Conservation (phyloP, 2,113 vertebrate genomes). For the Dicrurus megarhynchus region DNA sequence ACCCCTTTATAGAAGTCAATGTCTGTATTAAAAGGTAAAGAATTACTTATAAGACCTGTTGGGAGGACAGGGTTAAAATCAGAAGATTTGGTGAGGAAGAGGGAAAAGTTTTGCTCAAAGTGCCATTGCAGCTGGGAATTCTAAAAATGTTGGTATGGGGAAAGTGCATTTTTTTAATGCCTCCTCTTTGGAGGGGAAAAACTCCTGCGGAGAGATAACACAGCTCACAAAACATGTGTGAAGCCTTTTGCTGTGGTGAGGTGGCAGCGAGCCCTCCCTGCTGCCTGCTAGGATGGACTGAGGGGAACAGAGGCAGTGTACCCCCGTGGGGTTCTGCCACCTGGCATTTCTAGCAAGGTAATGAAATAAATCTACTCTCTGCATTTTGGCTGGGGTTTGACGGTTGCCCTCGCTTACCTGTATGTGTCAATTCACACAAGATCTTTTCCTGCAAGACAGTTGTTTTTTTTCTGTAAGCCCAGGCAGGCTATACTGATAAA, state of each 20-base stretch:
- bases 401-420: neutral
- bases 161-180: neutral
- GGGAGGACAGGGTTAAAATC: neutral
- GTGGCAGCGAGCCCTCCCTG: rapidly evolving
- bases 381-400: neutral
- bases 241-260: neutral
- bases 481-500: neutral
- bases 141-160: neutral
- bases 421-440: too few species aligned
- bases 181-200: neutral
- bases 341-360: neutral
- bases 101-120: neutral
- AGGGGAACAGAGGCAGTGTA: neutral
- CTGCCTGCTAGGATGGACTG: rapidly evolving
- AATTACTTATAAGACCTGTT: neutral
- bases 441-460: neutral
- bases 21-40: neutral
- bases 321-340: neutral
- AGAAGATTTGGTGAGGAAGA: neutral
- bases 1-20: neutral
- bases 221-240: neutral
- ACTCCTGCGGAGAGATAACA: too few species aligned
- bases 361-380: neutral
- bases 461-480: neutral
- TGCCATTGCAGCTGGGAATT: neutral